A percentile compares a stretch with the other conserved stretches of the same genome.
Conservation (phyloP, 2,888 invertebrate genomes). For the Trilocha varians region DNA sequence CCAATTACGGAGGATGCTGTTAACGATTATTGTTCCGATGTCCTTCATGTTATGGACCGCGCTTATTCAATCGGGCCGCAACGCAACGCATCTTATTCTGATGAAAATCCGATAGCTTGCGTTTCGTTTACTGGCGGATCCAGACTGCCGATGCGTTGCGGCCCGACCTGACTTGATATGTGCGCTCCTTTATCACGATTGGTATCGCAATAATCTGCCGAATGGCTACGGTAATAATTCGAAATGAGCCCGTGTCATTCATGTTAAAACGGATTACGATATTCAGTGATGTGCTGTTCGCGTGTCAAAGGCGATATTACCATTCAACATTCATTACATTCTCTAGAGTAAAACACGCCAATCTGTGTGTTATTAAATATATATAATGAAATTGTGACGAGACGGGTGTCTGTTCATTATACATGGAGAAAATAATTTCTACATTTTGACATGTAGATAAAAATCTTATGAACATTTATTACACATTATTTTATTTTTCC, state of each 20-base stretch:
- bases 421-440: too few relatives aligned
- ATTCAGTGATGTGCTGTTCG: conserved; percentile 41
- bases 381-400: too few relatives aligned
- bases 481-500: too few relatives aligned
- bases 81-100: too few relatives aligned
- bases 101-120: too few relatives aligned
- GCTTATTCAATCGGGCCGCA: conserved; percentile 39
- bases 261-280: conserved; percentile 46
- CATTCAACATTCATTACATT: conserved; percentile 33
- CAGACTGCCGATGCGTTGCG: too few relatives aligned
- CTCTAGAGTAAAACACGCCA: background rate
- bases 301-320: conserved; percentile 38
- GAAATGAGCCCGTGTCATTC: conserved; percentile 37
- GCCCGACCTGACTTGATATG: background rate
- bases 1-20: conserved; percentile 33
- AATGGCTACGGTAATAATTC: conserved; percentile 22
- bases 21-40: conserved; percentile 35
- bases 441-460: too few relatives aligned
- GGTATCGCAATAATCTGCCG: background rate
- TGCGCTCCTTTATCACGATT: background rate
- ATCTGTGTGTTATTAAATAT: conserved; percentile 9
- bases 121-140: too few relatives aligned
- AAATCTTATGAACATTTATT: too few relatives aligned
- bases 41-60: conserved; percentile 35
- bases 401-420: too few relatives aligned